A percentile compares a stretch with the other conserved stretches of the same genome.
Conservation (phyloP, 2,113 vertebrate genomes). For the Mustela nigripes region DNA sequence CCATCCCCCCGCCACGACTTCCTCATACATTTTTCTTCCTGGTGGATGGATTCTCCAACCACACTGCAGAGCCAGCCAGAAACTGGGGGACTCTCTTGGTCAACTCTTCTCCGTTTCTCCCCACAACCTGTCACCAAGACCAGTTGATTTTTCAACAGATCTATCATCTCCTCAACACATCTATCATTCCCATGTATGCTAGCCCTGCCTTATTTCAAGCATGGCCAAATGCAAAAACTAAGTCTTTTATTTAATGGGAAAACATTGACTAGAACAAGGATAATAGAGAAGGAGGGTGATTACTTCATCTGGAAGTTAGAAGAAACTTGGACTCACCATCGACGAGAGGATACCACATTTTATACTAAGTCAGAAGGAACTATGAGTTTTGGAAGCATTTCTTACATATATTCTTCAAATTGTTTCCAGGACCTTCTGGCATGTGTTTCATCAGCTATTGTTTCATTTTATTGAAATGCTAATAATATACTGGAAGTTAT, state of each 20-base stretch:
- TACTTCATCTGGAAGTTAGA: not conserved
- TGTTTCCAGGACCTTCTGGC: not conserved
- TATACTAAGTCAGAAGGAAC: not conserved
- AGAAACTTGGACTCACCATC: not conserved
- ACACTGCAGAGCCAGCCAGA: accelerated
- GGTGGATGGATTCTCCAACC: too few relatives aligned
- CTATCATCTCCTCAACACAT: not conserved
- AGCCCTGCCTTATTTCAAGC: not conserved
- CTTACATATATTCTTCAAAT: not conserved
- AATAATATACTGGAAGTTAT: not conserved
- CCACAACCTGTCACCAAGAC: not conserved
- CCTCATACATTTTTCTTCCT: not conserved
- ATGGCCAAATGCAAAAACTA: not conserved
- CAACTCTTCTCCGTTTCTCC: not conserved
- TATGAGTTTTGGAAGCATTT: not conserved
- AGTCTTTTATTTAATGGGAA: not conserved
- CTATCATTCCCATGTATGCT: not conserved
- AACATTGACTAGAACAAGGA: not conserved
- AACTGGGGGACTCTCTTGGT: not conserved
- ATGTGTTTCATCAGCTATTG: not conserved
- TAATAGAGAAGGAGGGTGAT: not conserved
- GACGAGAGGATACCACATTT: not conserved
- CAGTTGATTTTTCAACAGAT: not conserved
- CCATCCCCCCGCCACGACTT: accelerated
- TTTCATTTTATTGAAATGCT: not conserved